Conservation (phyloP, 1,140 invertebrate species). For the Diabrotica undecimpunctata region DNA sequence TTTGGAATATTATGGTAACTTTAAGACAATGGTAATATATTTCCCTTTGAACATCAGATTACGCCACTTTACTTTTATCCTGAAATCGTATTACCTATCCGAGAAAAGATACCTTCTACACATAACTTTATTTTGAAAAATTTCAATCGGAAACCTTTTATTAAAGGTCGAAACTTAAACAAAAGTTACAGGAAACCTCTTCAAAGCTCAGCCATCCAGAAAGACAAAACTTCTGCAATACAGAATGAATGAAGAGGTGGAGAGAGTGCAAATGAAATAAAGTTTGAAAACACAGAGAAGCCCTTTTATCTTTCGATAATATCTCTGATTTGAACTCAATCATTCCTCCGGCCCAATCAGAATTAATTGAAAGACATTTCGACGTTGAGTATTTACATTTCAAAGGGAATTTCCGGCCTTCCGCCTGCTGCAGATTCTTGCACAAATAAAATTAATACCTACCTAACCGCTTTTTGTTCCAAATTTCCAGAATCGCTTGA, state of each 20-base stretch:
- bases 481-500: background rate
- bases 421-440: conserved; percentile 6
- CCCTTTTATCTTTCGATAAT: conserved; percentile 16
- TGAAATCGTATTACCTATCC: background rate
- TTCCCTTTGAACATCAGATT: background rate
- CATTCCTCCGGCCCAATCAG: conserved; percentile 11
- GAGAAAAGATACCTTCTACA: background rate
- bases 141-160: background rate
- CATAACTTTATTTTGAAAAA: background rate
- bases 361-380: conserved; percentile 19
- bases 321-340: conserved; percentile 15
- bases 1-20: too few relatives aligned
- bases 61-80: background rate
- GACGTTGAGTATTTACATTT: conserved; percentile 16
- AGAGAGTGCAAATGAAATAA: conserved; percentile 16
- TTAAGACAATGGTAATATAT: too few relatives aligned
- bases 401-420: conserved; percentile 14
- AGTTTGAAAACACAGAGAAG: conserved; percentile 13
- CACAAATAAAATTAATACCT: conserved; percentile 17
- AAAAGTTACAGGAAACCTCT: conserved; percentile 13
- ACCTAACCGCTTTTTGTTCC: conserved; percentile 10
- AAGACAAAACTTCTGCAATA: conserved; percentile 16
- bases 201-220: conserved; percentile 6
- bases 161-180: conserved; percentile 1
- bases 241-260: background rate